phyloP scores from a whole-genome alignment of 2,888 invertebrate species.

The Cordilura impudica region DNA sequence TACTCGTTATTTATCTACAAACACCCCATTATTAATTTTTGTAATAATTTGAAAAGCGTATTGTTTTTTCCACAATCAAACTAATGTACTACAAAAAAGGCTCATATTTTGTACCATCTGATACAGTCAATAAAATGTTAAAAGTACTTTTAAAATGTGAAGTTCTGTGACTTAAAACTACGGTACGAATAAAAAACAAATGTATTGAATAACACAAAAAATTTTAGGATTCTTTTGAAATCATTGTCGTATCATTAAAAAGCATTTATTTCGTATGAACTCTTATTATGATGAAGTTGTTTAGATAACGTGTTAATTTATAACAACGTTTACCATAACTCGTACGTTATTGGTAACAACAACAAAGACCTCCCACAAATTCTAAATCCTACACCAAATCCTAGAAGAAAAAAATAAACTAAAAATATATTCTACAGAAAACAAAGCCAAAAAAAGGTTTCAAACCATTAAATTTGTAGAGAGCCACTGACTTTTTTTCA shows the following conservation, averaged over 20 bases:
- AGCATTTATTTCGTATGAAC: conserved; percentile 7
- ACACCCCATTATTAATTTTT: too few relatives aligned
- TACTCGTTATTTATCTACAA: too few relatives aligned
- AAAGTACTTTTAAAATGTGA: too few relatives aligned
- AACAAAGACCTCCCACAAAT: conserved; percentile 48
- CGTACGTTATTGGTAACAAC: conserved; percentile 20
- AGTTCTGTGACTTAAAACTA: too few relatives aligned
- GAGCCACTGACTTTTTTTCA: conserved; percentile 14
- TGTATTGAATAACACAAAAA: background rate
- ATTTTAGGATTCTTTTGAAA: background rate
- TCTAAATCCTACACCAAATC: conserved; percentile 4
- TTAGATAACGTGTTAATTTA: conserved; percentile 58
- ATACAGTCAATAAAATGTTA: too few relatives aligned
- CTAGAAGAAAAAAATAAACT: conserved; percentile 17
- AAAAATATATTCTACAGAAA: too few relatives aligned
- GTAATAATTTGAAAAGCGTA: too few relatives aligned
- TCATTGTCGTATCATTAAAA: background rate
- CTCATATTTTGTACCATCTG: too few relatives aligned
- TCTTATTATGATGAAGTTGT: conserved; percentile 51
- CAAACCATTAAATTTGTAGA: background rate
- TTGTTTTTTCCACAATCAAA: too few relatives aligned
- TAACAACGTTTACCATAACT: conserved; percentile 43
- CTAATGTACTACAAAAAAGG: too few relatives aligned
- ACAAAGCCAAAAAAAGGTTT: background rate
- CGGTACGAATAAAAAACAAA: too few relatives aligned